Evolutionary conservation across 2,797 vertebrate species (phyloP).

Genomic region (Dromococcyx pavoninus): DNA sequence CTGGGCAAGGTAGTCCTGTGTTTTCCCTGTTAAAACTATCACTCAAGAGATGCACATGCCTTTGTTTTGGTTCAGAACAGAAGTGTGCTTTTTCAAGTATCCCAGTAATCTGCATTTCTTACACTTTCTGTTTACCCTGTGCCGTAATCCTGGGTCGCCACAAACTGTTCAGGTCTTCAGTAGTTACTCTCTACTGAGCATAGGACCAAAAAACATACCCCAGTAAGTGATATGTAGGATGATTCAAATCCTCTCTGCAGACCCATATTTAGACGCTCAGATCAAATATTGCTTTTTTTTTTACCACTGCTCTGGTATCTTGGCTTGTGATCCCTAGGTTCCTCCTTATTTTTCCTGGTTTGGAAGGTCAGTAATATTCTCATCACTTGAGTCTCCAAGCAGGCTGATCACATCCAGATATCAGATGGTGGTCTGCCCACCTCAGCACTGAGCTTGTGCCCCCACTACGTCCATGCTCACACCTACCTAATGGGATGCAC

Average conservation of each 20-base stretch:
- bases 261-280: not conserved
- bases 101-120: not conserved
- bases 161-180: not conserved
- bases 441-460: not conserved
- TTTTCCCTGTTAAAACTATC: not conserved
- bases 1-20: not conserved
- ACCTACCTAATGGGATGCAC: constrained; percentile 82
- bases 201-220: not conserved
- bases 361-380: not conserved
- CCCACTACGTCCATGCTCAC: not conserved
- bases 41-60: accelerated
- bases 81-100: not conserved
- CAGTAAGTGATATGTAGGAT: not conserved
- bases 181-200: not conserved
- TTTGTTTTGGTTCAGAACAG: not conserved
- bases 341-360: not conserved
- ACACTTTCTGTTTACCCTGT: not conserved
- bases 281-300: not conserved
- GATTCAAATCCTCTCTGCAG: not conserved
- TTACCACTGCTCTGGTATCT: not conserved
- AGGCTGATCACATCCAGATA: not conserved
- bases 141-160: not conserved
- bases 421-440: not conserved
- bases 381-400: accelerated
- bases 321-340: not conserved